Conservation (phyloP, 2,888 invertebrate species). For the Plebejus anna region DNA sequence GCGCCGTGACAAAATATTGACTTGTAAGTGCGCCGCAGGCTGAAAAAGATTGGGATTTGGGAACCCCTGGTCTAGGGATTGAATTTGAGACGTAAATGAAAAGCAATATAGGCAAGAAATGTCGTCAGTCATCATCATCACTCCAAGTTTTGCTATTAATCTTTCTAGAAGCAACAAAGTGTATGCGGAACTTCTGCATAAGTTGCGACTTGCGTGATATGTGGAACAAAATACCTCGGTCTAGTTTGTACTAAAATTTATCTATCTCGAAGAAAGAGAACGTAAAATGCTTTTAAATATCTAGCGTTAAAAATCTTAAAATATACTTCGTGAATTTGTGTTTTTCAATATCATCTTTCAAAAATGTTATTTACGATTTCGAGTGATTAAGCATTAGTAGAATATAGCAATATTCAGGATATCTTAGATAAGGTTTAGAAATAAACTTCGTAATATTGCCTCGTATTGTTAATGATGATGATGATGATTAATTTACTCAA, state of each 20-base stretch:
- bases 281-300: not conserved
- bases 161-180: not conserved
- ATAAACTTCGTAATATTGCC: too few relatives aligned
- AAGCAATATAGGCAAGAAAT: not conserved
- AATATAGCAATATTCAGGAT: too few relatives aligned
- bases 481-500: not conserved
- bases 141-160: not conserved
- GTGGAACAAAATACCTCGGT: not conserved
- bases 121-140: not conserved
- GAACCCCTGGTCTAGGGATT: not conserved
- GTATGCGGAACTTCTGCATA: conserved; percentile 4
- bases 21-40: too few relatives aligned
- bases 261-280: not conserved
- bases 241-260: not conserved
- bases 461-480: not conserved
- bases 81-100: not conserved
- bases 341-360: too few relatives aligned
- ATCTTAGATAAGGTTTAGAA: not conserved
- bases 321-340: too few relatives aligned
- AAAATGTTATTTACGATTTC: too few relatives aligned
- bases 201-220: conserved; percentile 7
- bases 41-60: too few relatives aligned
- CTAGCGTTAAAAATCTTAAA: not conserved
- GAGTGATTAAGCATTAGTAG: too few relatives aligned
- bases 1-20: too few relatives aligned